A percentile compares a stretch with the other conserved stretches of the same genome.
Evolutionary conservation across 2,797 vertebrate species (phyloP).

Genomic region (Ispidina picta): DNA sequence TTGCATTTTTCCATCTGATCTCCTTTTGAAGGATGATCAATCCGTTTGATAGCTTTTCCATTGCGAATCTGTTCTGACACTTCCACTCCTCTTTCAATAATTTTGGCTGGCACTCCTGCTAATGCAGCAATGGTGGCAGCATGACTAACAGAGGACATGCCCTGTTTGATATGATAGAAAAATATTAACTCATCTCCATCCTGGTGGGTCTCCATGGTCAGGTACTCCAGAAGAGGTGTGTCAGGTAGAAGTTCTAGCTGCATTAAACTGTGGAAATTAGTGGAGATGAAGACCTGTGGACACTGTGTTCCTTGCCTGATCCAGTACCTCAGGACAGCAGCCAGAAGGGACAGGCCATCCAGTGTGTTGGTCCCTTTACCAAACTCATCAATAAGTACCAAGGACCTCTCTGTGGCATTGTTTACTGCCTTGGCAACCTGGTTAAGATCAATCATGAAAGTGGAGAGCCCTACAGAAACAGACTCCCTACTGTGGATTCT

Average conservation of each 20-base stretch:
- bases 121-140: conserved; percentile 92
- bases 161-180: conserved; percentile 92
- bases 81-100: conserved; percentile 89
- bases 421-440: conserved; percentile 94
- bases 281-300: conserved; percentile 90
- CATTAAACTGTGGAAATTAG: conserved; percentile 94
- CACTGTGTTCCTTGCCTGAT: conserved; percentile 81
- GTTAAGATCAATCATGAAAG: conserved; percentile 97
- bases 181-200: conserved; percentile 92
- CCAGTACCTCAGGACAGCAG: conserved; percentile 90
- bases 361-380: conserved; percentile 98
- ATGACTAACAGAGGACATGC: conserved; percentile 88
- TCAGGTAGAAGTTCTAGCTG: conserved; percentile 88
- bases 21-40: conserved; percentile 73
- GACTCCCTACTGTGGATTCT: conserved; percentile 95
- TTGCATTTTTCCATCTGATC: conserved; percentile 84
- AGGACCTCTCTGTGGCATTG: conserved; percentile 88
- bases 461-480: conserved; percentile 94
- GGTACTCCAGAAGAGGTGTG: conserved; percentile 84
- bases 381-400: conserved; percentile 97
- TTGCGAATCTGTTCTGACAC: conserved; percentile 76
- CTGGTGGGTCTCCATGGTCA: conserved; percentile 93
- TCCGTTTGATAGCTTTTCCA: conserved; percentile 77
- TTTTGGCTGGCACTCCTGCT: conserved; percentile 86
- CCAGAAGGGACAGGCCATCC: conserved; percentile 91